phyloP scores from a whole-genome alignment of 2,113 vertebrate species.

The Ptilonorhynchus violaceus region DNA sequence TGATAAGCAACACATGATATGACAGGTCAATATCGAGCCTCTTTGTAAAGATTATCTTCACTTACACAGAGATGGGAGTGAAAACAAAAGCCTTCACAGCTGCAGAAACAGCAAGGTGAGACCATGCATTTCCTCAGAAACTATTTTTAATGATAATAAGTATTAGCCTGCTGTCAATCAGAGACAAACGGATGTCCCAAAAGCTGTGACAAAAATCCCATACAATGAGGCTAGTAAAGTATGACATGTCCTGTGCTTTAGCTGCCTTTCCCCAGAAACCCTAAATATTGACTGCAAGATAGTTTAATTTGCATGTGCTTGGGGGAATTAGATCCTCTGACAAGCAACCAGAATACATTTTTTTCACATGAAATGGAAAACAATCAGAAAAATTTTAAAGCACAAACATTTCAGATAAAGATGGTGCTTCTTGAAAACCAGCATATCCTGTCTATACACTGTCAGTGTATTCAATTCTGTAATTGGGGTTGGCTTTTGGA shows the following conservation, averaged over 20 bases:
- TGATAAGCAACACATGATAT: slow-evolving; percentile 52
- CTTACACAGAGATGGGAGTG: slow-evolving; percentile 45
- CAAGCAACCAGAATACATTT: slow-evolving; percentile 22
- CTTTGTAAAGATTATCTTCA: slow-evolving; percentile 60
- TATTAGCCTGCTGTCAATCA: slow-evolving; percentile 82
- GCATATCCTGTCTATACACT: background rate
- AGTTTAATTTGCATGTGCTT: slow-evolving; percentile 14
- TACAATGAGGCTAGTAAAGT: slow-evolving; percentile 42
- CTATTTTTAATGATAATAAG: slow-evolving; percentile 76
- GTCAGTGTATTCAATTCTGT: background rate
- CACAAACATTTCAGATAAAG: background rate
- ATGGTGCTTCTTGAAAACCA: background rate
- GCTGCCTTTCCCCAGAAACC: slow-evolving; percentile 50
- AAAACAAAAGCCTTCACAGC: slow-evolving; percentile 60
- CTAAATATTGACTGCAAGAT: slow-evolving; percentile 20
- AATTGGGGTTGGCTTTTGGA: background rate
- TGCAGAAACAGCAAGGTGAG: slow-evolving; percentile 69
- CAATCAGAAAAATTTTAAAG: slow-evolving; percentile 22
- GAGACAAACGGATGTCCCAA: slow-evolving; percentile 50
- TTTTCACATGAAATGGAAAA: slow-evolving; percentile 44
- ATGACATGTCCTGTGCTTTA: slow-evolving; percentile 12
- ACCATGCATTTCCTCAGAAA: slow-evolving; percentile 61
- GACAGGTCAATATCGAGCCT: slow-evolving; percentile 46
- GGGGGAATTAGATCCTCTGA: background rate
- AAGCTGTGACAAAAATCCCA: slow-evolving; percentile 31